Evolutionary conservation across 2,888 invertebrate genomes (phyloP).

Genomic region (Nemotelus pantherinus): DNA sequence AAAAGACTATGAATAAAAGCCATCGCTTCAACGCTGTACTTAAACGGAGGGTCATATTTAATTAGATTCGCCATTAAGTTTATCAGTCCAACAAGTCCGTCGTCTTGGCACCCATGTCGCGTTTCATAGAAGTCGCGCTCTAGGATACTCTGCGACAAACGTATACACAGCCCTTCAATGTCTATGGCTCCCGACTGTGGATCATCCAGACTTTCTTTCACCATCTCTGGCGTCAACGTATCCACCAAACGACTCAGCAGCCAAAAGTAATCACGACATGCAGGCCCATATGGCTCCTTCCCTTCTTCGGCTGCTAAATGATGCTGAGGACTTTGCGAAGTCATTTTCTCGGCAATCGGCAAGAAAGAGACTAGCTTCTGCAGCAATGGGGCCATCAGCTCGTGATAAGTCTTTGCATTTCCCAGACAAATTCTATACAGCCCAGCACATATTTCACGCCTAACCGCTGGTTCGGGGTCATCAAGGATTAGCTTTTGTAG

Average conservation of each 20-base stretch:
- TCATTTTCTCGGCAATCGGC: slow-evolving; percentile 86
- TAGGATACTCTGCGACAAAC: slow-evolving; percentile 79
- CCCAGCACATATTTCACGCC: slow-evolving; percentile 91
- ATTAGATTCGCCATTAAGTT: slow-evolving; percentile 87
- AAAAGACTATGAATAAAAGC: slow-evolving; percentile 73
- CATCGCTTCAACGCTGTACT: slow-evolving; percentile 80
- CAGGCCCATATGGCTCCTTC: slow-evolving; percentile 95
- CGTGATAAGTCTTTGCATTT: slow-evolving; percentile 67
- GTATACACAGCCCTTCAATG: slow-evolving; percentile 78
- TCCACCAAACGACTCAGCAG: slow-evolving; percentile 88
- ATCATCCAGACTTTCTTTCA: slow-evolving; percentile 72
- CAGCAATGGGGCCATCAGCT: slow-evolving; percentile 79
- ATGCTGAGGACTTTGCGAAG: slow-evolving; percentile 68
- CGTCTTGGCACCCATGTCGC: slow-evolving; percentile 86
- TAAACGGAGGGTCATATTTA: slow-evolving; percentile 89
- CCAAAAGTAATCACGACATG: slow-evolving; percentile 95
- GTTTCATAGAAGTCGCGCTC: slow-evolving; percentile 85
- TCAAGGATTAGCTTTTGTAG: slow-evolving; percentile 86
- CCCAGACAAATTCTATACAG: slow-evolving; percentile 89
- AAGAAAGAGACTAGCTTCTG: slow-evolving; percentile 83
- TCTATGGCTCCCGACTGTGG: slow-evolving; percentile 70
- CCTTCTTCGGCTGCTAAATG: slow-evolving; percentile 77
- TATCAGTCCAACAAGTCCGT: slow-evolving; percentile 87
- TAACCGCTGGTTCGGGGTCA: slow-evolving; percentile 90
- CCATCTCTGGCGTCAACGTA: slow-evolving; percentile 81